Evolutionary conservation across 2,888 invertebrate genomes (phyloP), one percentile per base, ranked within the genome.

Genomic region (Aporophyla lueneburgensis): DNA sequence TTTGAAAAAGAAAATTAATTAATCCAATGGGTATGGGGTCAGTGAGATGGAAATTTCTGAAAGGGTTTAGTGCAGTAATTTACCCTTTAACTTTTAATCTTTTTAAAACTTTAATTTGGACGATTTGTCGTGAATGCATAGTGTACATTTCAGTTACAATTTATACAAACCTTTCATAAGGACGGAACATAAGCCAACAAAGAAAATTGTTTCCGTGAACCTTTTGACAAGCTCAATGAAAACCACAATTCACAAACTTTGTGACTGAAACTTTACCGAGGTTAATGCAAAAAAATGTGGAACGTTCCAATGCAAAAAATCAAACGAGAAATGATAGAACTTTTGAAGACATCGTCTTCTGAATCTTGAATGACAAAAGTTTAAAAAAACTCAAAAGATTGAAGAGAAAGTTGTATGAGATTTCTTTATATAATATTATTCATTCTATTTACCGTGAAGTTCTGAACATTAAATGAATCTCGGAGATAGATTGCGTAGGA

Each of bases 401-500:
- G 53, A 71, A 66, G 72, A 71, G 27, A 78, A 83, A 83, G 87
- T 86, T 83, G 68, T 84, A 83, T 86, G 80, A 83, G 80, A 84
- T 83, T 86, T 74, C 87, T 86, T 86, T 51, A n/a, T 58, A 83
- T 86, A 77, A 67, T 74, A 84, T 79, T 62, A 84, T 79, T 74
- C 84, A 68, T 73, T 73, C 40, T 73, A 73, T 71, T 78, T 86
- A 63, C 67, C 67, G 54, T 78, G 71, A 71, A 83, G 71, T 53
- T 73, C 27, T 63, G 69, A 83, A 83, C 73, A 65, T 21, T 67
- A 71, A 83, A 62, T 67, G 14, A 62, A 65, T 70, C 70, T 68
- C 2, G 9, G 58, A 24, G 24, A 58, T 56, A 58, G 10, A 74
- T 46, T 49, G 3, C 10, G 51, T 21, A 10, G 56, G 4, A 58